A percentile compares a stretch with the other conserved stretches of the same genome.
These are phyloP conservation scores for Porites divaricata DNA, from an alignment of 92 coral and sea anemone genomes.

Conservation along the genomic window DNA sequence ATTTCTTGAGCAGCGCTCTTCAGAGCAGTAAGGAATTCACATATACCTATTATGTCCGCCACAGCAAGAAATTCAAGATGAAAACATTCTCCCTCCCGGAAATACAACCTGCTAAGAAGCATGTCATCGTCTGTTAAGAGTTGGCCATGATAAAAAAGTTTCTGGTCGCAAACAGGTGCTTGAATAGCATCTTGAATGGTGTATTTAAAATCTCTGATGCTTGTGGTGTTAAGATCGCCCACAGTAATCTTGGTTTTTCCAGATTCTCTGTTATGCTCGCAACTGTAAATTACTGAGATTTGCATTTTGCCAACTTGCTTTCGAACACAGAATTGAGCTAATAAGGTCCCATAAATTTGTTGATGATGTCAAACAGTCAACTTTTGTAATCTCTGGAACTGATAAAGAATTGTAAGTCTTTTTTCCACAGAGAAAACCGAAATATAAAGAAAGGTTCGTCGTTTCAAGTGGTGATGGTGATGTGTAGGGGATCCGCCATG, in stretches of 20 bases:
- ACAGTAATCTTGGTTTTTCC: conserved; percentile 33
- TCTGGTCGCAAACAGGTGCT: conserved; percentile 81
- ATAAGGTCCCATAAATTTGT: no score
- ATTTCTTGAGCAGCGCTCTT: conserved; percentile 45
- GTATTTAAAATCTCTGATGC: conserved; percentile 49
- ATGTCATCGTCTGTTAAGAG: conserved; percentile 45
- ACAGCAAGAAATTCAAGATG: conserved; percentile 52
- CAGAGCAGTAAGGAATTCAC: conserved; percentile 41
- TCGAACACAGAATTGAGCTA: no score
- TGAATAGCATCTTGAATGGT: conserved; percentile 55
- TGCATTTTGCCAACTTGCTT: neutral
- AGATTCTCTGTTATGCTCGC: neutral
- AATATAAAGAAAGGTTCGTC: no score
- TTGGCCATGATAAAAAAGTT: conserved; percentile 59
- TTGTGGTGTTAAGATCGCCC: conserved; percentile 13
- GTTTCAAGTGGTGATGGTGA: no score
- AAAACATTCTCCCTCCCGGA: conserved; percentile 72
- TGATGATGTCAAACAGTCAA: no score
- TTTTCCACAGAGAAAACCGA: no score
- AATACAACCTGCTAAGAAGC: conserved; percentile 57
- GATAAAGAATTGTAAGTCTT: no score
- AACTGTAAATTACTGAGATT: conserved; percentile 16
- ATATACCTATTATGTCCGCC: conserved; percentile 61
- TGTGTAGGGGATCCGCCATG: no score
- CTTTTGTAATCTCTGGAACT: no score